Conservation (phyloP, 30 jellyfish, hydroid and myxozoan genomes). For the Cassiopea andromeda region DNA sequence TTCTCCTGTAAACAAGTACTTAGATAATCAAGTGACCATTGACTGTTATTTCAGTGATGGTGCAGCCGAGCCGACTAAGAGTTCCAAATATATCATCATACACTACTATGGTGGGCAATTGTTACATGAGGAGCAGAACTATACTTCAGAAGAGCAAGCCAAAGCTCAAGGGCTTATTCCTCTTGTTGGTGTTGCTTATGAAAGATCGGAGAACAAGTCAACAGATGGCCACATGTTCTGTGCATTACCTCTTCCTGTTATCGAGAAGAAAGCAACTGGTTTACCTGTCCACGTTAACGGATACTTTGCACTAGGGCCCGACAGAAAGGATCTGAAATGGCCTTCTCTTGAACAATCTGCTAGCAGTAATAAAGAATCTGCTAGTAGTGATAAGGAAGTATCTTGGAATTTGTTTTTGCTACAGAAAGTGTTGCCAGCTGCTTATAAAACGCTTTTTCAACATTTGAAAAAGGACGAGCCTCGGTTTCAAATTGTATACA, state of each 20-base stretch:
- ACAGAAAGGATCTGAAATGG: conserved; percentile 73
- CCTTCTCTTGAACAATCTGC: conserved; percentile 3
- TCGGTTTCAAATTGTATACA: conserved; percentile 6
- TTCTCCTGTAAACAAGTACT: neutral
- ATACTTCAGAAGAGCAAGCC: conserved; percentile 3
- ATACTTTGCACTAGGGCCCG: conserved; percentile 72
- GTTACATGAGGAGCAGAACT: conserved; percentile 2
- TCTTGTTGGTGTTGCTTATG: conserved; percentile 54
- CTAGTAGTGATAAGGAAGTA: conserved; percentile 32
- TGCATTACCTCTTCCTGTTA: conserved; percentile 55
- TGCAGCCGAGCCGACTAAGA: neutral
- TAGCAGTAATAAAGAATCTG: conserved; percentile 1
- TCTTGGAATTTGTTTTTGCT: conserved; percentile 53
- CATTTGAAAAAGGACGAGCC: neutral
- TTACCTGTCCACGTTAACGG: conserved; percentile 70
- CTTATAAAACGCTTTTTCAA: conserved; percentile 14
- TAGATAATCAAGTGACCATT: neutral
- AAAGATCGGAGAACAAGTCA: neutral
- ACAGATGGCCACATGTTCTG: conserved; percentile 59
- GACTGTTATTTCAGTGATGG: neutral
- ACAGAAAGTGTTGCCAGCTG: conserved; percentile 35
- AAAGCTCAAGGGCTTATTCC: conserved; percentile 34
- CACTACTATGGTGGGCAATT: conserved; percentile 35
- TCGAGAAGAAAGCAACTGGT: conserved; percentile 19
- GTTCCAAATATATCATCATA: neutral